Percentiles rank a stretch among this genome's conserved stretches.
These are phyloP conservation scores for Coilia nasus DNA, from an alignment of 2,797 vertebrate genomes.

Conservation along the genomic window DNA sequence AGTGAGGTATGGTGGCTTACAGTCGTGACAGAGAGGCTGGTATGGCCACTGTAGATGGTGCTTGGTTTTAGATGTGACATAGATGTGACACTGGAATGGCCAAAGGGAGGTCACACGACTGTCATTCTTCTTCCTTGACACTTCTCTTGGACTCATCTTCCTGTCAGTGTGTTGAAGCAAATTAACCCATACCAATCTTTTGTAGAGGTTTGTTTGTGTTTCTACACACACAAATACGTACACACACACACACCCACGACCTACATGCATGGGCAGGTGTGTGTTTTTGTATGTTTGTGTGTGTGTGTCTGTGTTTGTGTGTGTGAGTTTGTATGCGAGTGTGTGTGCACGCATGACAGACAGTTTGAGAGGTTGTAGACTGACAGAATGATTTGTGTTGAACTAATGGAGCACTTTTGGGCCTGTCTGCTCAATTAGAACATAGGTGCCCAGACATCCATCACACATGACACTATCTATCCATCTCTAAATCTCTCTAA, in stretches of 20 bases:
- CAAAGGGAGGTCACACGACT: neutral
- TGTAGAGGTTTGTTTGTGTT: too few relatives aligned
- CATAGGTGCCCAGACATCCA: conserved; percentile 6
- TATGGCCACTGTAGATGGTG: too few relatives aligned
- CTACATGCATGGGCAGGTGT: too few relatives aligned
- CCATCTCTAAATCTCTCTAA: neutral
- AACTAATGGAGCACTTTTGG: conserved; percentile 21
- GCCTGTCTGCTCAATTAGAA: conserved; percentile 11
- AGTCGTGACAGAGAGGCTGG: too few relatives aligned
- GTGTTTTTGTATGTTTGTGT: too few relatives aligned
- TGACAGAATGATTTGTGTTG: conserved; percentile 23
- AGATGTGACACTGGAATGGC: neutral
- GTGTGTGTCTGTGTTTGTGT: too few relatives aligned
- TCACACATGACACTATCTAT: conserved; percentile 6
- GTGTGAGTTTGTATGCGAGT: too few relatives aligned
- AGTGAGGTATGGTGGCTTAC: too few relatives aligned
- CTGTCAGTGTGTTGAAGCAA: neutral
- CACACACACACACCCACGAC: too few relatives aligned
- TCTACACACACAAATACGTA: too few relatives aligned
- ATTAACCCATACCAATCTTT: too few relatives aligned
- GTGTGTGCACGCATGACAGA: neutral
- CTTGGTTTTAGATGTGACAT: too few relatives aligned
- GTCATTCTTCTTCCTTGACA: neutral
- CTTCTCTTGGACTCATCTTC: conserved; percentile 3
- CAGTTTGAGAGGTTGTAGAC: neutral